A percentile compares a stretch with the other conserved stretches of the same genome.
phyloP scores from a whole-genome alignment of 2,113 vertebrate species.

The Stomatorhinus ivindoensis region DNA sequence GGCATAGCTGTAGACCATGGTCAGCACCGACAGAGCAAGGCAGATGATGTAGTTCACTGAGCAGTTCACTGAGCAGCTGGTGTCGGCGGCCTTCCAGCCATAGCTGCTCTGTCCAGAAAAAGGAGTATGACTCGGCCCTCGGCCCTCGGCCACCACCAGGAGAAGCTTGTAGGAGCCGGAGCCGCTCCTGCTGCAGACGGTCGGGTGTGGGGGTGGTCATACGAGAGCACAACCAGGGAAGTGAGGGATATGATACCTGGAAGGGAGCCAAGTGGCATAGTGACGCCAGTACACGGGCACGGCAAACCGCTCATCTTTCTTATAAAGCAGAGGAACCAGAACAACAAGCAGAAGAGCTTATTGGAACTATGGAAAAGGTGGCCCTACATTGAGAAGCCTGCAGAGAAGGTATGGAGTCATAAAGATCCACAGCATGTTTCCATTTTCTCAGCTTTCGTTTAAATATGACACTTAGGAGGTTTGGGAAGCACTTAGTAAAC shows the following conservation, averaged over 20 bases:
- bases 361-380: background rate
- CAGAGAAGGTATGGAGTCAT: background rate
- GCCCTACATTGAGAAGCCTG: background rate
- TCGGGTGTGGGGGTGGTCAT: too few species aligned
- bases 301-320: background rate
- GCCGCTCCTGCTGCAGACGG: background rate
- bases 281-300: background rate
- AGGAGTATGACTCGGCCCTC: background rate
- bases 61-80: conserved; percentile 24
- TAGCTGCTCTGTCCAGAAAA: background rate
- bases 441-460: background rate
- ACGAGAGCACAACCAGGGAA: background rate
- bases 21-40: conserved; percentile 64
- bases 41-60: conserved; percentile 49
- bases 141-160: too few species aligned
- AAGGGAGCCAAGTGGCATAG: background rate
- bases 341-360: background rate
- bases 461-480: background rate
- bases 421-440: background rate
- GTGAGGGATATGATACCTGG: background rate
- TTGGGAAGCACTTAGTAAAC: background rate
- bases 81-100: conserved; percentile 49
- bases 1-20: conserved; percentile 77
- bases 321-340: background rate
- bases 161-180: background rate